Base-by-base conservation (phyloP, 2,113 vertebrate genomes). In the Trogon surrucura region DNA sequence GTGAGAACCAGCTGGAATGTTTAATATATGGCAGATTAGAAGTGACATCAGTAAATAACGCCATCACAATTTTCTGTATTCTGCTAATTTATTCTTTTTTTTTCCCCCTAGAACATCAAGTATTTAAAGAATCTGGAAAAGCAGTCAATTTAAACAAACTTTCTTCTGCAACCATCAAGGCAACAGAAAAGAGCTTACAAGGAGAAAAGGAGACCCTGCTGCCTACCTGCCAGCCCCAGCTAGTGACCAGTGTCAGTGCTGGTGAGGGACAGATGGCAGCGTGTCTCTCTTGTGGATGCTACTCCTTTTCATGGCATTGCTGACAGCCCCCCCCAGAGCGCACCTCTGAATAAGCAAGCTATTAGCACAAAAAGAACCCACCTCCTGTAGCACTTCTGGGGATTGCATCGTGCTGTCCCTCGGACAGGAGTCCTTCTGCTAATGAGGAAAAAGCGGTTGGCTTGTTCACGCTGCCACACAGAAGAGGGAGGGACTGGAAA, bases 291-390 rank as follows among this genome's bases (percentile, higher is more conserved):
- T 56, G 51, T 34, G 87, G 71, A 26, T 90, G 36, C 65, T 88
- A 56, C 51, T 89, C 48, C 88, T 84, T 58, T 80, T 67, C 50
- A 64, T 73, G 66, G 71, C 81, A 53, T 41, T 0, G 1, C 6
- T 64, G 85, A 67, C 4, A 64, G 82, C 48, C 36, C 88, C 22
- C 22, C 71, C 53, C 29, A 32, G 66, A 72, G 72, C 3, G 2
- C 54, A 8, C 26, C 47, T 95, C 79, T 93, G 93, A 95, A 80
- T 78, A 94, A 88, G 60, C 32, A 92, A 80, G 48, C 50, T 80
- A 23, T 77, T 88, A 82, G 73, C 7, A 5, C 4, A 23, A 86
- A 94, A 41, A 92, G 79, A 50, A 41, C 34, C 34, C 45, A 56
- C 66, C 80, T 95, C 74, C 0, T 2, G 27, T 45, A 92, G 87